Evolutionary conservation across 2,797 vertebrate genomes (phyloP), one percentile per base, ranked within the genome.

Genomic region (Paguma larvata): DNA sequence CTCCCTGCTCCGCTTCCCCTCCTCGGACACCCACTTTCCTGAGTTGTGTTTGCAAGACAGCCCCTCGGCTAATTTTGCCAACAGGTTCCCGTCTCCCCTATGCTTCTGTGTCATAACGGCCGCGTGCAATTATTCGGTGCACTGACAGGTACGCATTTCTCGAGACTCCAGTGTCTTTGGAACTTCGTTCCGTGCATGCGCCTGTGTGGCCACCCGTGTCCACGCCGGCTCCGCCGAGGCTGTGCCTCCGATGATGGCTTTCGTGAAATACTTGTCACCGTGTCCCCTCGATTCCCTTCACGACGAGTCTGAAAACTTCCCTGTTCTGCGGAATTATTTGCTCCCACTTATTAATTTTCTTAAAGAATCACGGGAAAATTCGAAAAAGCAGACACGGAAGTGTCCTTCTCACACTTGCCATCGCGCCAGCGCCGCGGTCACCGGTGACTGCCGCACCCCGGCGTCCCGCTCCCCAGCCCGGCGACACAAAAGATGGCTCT

Each of bases 401-500:
- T 0, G 46, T 6, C 4, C 38, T 5, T 9, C 0, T 1, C 1
- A 0, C 0, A 2, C 25, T 3, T 0, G 63, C 59, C 65, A 5
- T 18, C 10, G 95, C 23, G 62, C 0, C 1, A 12, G 3, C 5
- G 0, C 51, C 14, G 53, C 2, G 11, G 3, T 44, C 59, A 4
- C 2, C 6, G 18, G 15, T 0, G 11, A 4, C 1, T 10, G 23
- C 2, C 9, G 32, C 67, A 15, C 63, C 5, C 3, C 12, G 82
- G 48, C 41, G 4, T 3, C 15, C 21, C 2, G 4, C 25, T 7
- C 51, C 41, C 21, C 4, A 14, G 79, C 38, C 84, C 94, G 2
- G 63, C 14, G 3, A 19, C 98, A 99, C 98, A 98, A 98, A 99
- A 98, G 95, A 85, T 62, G 92, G 97, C 98, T 98, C 95, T 98